A percentile compares a stretch with the other conserved stretches of the same genome.
Conservation (phyloP, 1,140 invertebrate genomes). For the Heliconius melpomene region DNA sequence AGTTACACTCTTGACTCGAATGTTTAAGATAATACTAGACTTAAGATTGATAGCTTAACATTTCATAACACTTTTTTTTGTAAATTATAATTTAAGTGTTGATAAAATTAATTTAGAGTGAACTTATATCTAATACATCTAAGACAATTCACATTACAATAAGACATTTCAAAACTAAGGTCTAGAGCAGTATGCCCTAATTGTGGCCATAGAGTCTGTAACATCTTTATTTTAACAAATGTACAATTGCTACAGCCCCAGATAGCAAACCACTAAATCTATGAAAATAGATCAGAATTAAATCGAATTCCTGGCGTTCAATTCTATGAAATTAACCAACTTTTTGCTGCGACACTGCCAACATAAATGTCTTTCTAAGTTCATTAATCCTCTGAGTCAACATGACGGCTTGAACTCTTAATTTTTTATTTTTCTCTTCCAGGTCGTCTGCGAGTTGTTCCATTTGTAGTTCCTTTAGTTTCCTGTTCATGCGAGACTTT, state of each 20-base stretch:
- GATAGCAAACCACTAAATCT: slow-evolving; percentile 39
- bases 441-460: slow-evolving; percentile 67
- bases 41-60: slow-evolving; percentile 29
- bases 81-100: slow-evolving; percentile 52
- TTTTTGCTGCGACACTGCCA: slow-evolving; percentile 66
- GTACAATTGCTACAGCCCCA: slow-evolving; percentile 20
- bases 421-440: slow-evolving; percentile 72
- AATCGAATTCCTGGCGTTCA: slow-evolving; percentile 14
- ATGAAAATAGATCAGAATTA: slow-evolving; percentile 47
- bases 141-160: slow-evolving; percentile 25
- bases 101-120: slow-evolving; percentile 37
- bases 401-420: slow-evolving; percentile 65
- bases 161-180: slow-evolving; percentile 24
- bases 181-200: slow-evolving; percentile 25
- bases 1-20: slow-evolving; percentile 30
- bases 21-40: slow-evolving; percentile 25
- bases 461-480: slow-evolving; percentile 83
- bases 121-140: slow-evolving; percentile 46
- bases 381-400: slow-evolving; percentile 73
- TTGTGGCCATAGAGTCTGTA: slow-evolving; percentile 11
- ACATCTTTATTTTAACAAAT: slow-evolving; percentile 14
- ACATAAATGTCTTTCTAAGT: slow-evolving; percentile 70
- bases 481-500: slow-evolving; percentile 86
- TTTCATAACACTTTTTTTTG: slow-evolving; percentile 45
- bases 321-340: slow-evolving; percentile 39